A percentile compares a stretch with the other conserved stretches of the same genome.
phyloP scores from a whole-genome alignment of 2,888 invertebrate species.

The Dryomyza anilis region DNA sequence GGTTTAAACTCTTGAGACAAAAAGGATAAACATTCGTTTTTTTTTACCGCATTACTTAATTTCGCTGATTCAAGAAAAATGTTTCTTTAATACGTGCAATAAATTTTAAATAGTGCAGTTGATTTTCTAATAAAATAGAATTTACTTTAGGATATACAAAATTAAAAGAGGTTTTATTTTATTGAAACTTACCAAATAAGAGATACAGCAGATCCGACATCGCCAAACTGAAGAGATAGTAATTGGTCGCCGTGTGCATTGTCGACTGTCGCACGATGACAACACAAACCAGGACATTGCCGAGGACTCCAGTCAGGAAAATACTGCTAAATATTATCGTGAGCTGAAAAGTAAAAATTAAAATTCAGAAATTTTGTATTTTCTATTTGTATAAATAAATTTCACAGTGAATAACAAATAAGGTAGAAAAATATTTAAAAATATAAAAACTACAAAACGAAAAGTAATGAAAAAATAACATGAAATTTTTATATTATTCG shows the following conservation, averaged over 20 bases:
- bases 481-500: too few species aligned
- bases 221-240: conserved; percentile 87
- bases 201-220: conserved; percentile 83
- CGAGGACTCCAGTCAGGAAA: conserved; percentile 82
- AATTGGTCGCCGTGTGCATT: conserved; percentile 91
- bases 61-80: too few species aligned
- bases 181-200: conserved; percentile 75
- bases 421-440: not conserved
- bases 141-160: too few species aligned
- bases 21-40: too few species aligned
- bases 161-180: not conserved
- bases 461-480: too few species aligned
- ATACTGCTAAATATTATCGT: conserved; percentile 76
- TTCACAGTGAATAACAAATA: too few species aligned
- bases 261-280: conserved; percentile 80
- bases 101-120: too few species aligned
- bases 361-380: not conserved
- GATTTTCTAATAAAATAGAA: too few species aligned
- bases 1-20: too few species aligned
- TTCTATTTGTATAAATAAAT: too few species aligned
- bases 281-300: conserved; percentile 83
- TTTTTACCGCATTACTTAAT: too few species aligned
- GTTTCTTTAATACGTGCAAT: too few species aligned
- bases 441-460: not conserved
- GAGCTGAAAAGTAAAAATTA: conserved; percentile 54